Conservation (phyloP, 2,113 vertebrate species). For the Zosterops japonicus region DNA sequence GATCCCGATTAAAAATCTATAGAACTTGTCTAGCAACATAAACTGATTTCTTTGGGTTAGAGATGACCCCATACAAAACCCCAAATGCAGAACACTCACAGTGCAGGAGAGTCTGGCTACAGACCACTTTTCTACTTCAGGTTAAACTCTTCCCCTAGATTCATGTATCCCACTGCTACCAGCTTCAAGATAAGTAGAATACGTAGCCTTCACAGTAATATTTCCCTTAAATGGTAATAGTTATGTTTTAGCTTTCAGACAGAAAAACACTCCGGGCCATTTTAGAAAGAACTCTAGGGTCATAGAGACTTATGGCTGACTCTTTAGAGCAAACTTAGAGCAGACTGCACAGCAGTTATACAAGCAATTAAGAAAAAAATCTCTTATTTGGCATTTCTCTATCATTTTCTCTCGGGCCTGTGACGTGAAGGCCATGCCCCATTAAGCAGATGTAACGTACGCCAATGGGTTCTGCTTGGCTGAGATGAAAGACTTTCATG, state of each 20-base stretch:
- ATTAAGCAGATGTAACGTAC: slow-evolving; percentile 4
- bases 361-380: slow-evolving; percentile 7
- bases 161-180: background rate
- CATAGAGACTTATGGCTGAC: slow-evolving; percentile 16
- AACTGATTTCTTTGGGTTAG: slow-evolving; percentile 63
- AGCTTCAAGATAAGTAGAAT: background rate
- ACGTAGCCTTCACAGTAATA: slow-evolving; percentile 43
- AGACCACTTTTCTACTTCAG: slow-evolving; percentile 57
- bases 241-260: slow-evolving; percentile 44
- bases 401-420: background rate
- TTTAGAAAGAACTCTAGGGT: background rate
- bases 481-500: slow-evolving; percentile 15
- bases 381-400: slow-evolving; percentile 37
- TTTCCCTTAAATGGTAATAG: slow-evolving; percentile 48
- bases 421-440: background rate
- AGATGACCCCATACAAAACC: slow-evolving; percentile 58
- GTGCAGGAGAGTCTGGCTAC: slow-evolving; percentile 52
- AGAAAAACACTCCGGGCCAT: slow-evolving; percentile 19
- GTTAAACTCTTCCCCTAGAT: slow-evolving; percentile 12
- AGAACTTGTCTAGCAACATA: slow-evolving; percentile 55
- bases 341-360: slow-evolving; percentile 46
- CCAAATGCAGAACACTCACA: slow-evolving; percentile 59
- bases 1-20: slow-evolving; percentile 54
- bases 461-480: slow-evolving; percentile 50
- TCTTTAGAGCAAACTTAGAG: slow-evolving; percentile 33